Conservation (phyloP, 2,113 vertebrate genomes). For the Campylorhamphus procurvoides region DNA sequence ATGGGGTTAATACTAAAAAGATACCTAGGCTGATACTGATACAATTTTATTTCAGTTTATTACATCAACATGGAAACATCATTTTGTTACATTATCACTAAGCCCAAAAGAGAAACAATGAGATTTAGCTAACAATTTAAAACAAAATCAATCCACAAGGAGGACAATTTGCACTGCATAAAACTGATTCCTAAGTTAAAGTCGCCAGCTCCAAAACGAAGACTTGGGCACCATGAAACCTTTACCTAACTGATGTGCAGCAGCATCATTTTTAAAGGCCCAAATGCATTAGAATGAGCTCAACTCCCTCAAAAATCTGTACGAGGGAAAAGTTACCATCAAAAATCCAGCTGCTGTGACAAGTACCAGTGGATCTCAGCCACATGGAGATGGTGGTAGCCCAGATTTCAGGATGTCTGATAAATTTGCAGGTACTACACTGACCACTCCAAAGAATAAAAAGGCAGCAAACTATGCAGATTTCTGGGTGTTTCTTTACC, state of each 20-base stretch:
- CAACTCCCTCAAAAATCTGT: neutral
- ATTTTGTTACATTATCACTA: neutral
- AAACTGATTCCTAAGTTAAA: neutral
- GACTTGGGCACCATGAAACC: neutral
- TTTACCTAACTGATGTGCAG: neutral
- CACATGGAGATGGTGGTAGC: neutral
- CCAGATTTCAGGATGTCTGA: neutral
- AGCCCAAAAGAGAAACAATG: neutral
- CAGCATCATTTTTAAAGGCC: neutral
- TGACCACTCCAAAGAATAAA: neutral
- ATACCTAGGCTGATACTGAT: neutral
- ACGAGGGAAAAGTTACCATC: neutral
- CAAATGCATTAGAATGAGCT: neutral
- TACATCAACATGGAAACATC: neutral
- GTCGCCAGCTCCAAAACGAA: neutral
- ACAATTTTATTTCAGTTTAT: neutral
- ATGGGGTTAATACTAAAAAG: neutral
- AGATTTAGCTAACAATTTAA: neutral
- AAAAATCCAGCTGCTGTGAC: neutral
- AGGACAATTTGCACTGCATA: neutral
- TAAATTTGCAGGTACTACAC: neutral
- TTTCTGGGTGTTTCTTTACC: neutral
- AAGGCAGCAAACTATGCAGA: neutral
- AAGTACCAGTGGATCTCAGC: neutral
- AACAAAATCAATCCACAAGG: neutral